These are phyloP conservation scores for Micromesistius poutassou DNA, from an alignment of 2,797 vertebrate species.

Conservation along the genomic window DNA sequence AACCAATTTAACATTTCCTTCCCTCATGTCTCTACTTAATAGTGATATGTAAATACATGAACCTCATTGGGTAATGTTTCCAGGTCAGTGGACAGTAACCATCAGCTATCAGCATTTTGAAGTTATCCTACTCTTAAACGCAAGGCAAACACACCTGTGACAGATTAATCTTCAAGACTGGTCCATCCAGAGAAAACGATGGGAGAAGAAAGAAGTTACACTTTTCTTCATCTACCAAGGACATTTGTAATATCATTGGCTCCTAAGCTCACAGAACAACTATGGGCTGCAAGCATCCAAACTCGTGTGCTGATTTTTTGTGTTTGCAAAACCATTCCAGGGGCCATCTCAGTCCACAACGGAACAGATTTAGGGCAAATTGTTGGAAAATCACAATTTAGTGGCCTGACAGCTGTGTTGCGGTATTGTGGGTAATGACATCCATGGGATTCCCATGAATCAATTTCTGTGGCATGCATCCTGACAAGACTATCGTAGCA, in stretches of 20 bases:
- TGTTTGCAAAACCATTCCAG: neutral
- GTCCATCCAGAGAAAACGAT: neutral
- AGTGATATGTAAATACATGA: neutral
- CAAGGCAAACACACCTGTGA: neutral
- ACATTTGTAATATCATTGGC: neutral
- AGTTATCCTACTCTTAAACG: neutral
- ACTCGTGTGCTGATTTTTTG: neutral
- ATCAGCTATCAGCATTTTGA: neutral
- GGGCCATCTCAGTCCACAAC: neutral
- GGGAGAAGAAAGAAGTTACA: neutral
- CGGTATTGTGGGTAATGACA: constrained; percentile 26
- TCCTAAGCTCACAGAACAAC: neutral
- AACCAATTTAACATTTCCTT: neutral
- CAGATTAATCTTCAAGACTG: neutral
- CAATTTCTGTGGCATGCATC: constrained; percentile 35
- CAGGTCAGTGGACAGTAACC: constrained; percentile 16
- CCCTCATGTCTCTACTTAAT: neutral
- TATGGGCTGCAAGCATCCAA: constrained; percentile 5
- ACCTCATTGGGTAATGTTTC: constrained; percentile 8
- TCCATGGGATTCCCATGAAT: neutral
- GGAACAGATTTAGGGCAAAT: constrained; percentile 8
- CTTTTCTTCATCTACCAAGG: neutral
- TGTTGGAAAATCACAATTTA: neutral
- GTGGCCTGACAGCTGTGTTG: constrained; percentile 2
- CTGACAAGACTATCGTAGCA: constrained; percentile 42